These are phyloP conservation scores for Clarias platycephalus DNA, from an alignment of 2,797 vertebrate genomes.

Conservation along the genomic window DNA sequence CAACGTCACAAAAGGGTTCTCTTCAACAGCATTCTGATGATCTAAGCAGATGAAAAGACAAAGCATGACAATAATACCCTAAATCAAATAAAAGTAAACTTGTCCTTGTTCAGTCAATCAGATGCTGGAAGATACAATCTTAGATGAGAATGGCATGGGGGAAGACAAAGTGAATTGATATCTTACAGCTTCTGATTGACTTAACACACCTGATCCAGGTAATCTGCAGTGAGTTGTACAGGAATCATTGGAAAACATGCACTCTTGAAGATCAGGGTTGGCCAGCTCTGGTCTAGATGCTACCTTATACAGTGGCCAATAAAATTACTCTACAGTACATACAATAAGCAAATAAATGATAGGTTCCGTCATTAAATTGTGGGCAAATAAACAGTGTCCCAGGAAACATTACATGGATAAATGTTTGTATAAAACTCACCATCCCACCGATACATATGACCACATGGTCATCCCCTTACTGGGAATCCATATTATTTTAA, in stretches of 20 bases:
- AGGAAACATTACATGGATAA: neutral
- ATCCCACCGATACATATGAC: neutral
- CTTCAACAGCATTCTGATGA: constrained; percentile 91
- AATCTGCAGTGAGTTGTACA: too few species aligned
- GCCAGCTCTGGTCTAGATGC: neutral
- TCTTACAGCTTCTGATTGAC: too few species aligned
- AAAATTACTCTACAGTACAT: neutral
- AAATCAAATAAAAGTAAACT: neutral
- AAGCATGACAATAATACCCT: neutral
- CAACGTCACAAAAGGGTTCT: constrained; percentile 93
- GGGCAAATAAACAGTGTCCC: neutral
- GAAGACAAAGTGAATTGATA: too few species aligned
- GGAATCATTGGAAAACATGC: too few species aligned
- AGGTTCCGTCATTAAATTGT: neutral
- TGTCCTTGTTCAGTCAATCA: too few species aligned
- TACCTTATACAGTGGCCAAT: neutral
- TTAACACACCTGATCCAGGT: too few species aligned
- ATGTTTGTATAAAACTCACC: neutral
- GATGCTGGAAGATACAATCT: too few species aligned
- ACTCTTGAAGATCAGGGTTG: too few species aligned
- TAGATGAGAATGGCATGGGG: too few species aligned
- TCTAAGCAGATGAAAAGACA: constrained; percentile 69
- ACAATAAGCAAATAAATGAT: neutral
- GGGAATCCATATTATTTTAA: neutral
- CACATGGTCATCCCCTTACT: neutral